Percentiles rank a stretch among this genome's conserved stretches.
These are phyloP conservation scores for Sinosuthora webbiana DNA, from an alignment of 2,113 vertebrate genomes.

Conservation along the genomic window DNA sequence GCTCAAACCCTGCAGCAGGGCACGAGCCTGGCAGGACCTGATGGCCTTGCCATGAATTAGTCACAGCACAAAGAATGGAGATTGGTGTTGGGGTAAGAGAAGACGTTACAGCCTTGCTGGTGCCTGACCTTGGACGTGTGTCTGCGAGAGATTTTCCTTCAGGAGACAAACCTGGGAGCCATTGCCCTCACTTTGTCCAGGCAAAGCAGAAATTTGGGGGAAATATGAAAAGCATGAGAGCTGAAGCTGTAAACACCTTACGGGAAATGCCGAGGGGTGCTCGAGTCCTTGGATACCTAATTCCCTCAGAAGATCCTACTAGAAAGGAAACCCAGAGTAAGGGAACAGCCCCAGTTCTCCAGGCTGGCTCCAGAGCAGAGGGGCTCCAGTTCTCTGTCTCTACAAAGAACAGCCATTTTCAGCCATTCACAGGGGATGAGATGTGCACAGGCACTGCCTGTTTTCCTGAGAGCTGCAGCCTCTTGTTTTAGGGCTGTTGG, in stretches of 20 bases:
- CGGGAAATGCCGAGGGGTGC: neutral
- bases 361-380: neutral
- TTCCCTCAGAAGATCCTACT: neutral
- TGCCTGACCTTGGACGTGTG: fast-evolving
- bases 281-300: no score
- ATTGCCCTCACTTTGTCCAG: neutral
- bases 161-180: neutral
- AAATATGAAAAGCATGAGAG: neutral
- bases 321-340: neutral
- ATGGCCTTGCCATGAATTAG: neutral
- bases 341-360: neutral
- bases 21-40: neutral
- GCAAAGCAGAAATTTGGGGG: neutral
- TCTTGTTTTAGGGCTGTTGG: neutral
- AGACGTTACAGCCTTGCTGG: neutral
- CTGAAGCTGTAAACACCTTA: neutral
- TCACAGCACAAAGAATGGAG: neutral
- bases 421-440: neutral
- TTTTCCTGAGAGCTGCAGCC: neutral
- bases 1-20: neutral
- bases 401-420: neutral
- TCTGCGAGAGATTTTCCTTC: neutral
- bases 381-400: neutral
- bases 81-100: neutral
- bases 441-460: neutral